These are phyloP conservation scores for Dendronephthya gigantea DNA, from an alignment of 64 coral and sea anemone genomes.

Conservation along the genomic window DNA sequence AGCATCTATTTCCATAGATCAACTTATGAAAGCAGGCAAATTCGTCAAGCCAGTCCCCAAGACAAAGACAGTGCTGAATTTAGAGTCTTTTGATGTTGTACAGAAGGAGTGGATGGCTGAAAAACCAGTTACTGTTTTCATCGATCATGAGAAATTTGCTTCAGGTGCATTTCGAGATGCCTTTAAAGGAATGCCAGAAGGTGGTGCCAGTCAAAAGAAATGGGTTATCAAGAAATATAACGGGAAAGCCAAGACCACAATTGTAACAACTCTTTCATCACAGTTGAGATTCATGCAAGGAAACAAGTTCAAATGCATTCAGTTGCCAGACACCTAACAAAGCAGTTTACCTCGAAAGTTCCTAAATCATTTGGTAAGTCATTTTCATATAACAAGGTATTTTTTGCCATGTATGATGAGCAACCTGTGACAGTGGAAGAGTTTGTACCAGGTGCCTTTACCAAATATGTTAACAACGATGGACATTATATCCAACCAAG, in stretches of 20 bases:
- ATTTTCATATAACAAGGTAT: background rate
- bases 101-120: conserved; percentile 1
- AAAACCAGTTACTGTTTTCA: background rate
- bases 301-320: background rate
- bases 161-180: conserved; percentile 39
- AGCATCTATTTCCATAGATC: conserved; percentile 44
- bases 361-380: background rate
- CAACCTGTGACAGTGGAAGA: background rate
- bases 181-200: background rate
- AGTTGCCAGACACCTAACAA: background rate
- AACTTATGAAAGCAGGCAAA: conserved; percentile 44
- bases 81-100: conserved; percentile 37
- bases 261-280: background rate
- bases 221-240: conserved; percentile 12
- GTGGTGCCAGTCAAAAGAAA: background rate
- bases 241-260: background rate
- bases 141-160: conserved; percentile 14
- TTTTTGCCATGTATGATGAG: background rate
- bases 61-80: conserved; percentile 22
- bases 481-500: background rate
- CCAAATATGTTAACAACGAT: background rate
- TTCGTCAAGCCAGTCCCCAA: conserved; percentile 42
- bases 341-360: background rate
- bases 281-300: background rate
- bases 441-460: background rate